phyloP scores from a whole-genome alignment of 2,888 invertebrate genomes.

The Hyalella azteca region DNA sequence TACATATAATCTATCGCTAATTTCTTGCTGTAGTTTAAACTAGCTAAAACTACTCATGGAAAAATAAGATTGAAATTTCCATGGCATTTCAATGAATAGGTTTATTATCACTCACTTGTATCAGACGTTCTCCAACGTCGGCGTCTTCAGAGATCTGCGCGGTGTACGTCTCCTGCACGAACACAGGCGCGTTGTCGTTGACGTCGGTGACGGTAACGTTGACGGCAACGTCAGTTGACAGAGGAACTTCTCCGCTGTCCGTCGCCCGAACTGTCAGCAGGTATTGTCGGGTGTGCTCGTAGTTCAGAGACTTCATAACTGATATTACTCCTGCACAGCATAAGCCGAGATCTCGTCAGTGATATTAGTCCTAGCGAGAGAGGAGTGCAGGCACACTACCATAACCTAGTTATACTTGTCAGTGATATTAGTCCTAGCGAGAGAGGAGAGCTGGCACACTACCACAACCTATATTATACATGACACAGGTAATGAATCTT shows the following conservation, averaged over 20 bases:
- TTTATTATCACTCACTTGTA: slow-evolving; percentile 57
- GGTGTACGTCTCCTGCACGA: slow-evolving; percentile 77
- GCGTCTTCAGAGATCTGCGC: slow-evolving; percentile 82
- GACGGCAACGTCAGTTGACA: slow-evolving; percentile 85
- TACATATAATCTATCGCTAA: too few species aligned
- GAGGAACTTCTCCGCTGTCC: slow-evolving; percentile 86
- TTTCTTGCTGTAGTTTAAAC: too few species aligned
- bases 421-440: too few species aligned
- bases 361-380: too few species aligned
- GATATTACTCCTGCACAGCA: slow-evolving; percentile 71
- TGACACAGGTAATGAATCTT: too few species aligned
- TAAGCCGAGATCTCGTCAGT: not conserved
- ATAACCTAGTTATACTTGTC: too few species aligned
- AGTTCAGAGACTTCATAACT: slow-evolving; percentile 82
- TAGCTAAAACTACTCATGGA: too few species aligned
- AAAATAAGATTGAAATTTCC: too few species aligned
- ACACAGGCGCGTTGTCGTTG: slow-evolving; percentile 86
- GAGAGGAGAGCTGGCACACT: too few species aligned
- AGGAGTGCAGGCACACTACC: too few species aligned
- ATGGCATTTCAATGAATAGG: too few species aligned
- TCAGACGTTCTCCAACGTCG: slow-evolving; percentile 69
- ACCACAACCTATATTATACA: too few species aligned
- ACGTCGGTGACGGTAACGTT: slow-evolving; percentile 84
- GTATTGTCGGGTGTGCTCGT: slow-evolving; percentile 84
- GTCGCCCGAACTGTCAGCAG: slow-evolving; percentile 87